A percentile compares a stretch with the other conserved stretches of the same genome.
Conservation (phyloP, 53 echinoderm and acorn worm genomes). For the Paracentrotus lividus region DNA sequence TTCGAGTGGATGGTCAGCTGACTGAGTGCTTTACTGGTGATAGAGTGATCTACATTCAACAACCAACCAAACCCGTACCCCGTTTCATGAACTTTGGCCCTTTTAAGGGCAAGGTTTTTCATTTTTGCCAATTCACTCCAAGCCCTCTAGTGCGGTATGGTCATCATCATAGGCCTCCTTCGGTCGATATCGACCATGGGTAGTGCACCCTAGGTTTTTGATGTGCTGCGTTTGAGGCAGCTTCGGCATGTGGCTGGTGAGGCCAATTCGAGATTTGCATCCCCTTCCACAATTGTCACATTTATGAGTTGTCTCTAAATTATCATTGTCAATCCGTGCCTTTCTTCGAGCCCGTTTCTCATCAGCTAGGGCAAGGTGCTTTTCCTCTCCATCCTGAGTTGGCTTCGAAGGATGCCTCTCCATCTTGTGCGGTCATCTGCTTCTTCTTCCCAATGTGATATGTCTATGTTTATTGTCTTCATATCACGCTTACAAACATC, state of each 20-base stretch:
- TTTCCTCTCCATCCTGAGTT: slow-evolving; percentile 59
- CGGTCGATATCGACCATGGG: too few relatives aligned
- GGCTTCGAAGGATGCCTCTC: not conserved
- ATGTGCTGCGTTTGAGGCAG: too few relatives aligned
- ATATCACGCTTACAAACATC: slow-evolving; percentile 74
- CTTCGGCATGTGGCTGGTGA: slow-evolving; percentile 43
- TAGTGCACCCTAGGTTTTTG: too few relatives aligned
- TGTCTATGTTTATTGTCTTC: slow-evolving; percentile 70
- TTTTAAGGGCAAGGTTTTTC: too few relatives aligned
- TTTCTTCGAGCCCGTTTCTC: slow-evolving; percentile 59
- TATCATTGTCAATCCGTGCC: not conserved
- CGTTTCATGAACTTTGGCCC: too few relatives aligned
- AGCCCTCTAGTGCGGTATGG: too few relatives aligned
- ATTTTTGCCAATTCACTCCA: too few relatives aligned
- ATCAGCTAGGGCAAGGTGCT: not conserved
- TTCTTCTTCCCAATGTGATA: slow-evolving; percentile 60
- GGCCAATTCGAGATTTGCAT: slow-evolving; percentile 65
- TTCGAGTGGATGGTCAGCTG: too few relatives aligned
- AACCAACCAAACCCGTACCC: too few relatives aligned
- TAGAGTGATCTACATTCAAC: too few relatives aligned
- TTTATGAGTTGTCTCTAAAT: not conserved
- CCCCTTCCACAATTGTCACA: slow-evolving; percentile 60
- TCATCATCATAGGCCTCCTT: too few relatives aligned
- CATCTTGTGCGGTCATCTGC: slow-evolving; percentile 51
- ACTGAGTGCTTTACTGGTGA: too few relatives aligned